Evolutionary conservation across 2,797 vertebrate genomes (phyloP).

Genomic region (Spatula clypeata): DNA sequence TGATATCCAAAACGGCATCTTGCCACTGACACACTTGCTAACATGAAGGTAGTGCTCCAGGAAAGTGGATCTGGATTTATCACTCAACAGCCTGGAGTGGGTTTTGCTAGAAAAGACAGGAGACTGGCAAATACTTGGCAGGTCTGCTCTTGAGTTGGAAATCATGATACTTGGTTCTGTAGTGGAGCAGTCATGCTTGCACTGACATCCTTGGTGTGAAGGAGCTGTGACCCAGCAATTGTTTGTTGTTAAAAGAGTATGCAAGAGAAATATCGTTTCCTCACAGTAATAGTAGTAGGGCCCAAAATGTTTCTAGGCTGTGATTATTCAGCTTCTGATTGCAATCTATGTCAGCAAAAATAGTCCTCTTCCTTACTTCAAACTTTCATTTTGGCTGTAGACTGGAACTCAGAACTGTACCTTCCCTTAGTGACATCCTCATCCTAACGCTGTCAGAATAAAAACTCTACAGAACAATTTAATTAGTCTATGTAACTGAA

Average conservation of each 20-base stretch:
- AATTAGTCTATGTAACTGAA: background rate
- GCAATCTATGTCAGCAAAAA: background rate
- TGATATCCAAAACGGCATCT: background rate
- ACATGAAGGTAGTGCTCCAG: background rate
- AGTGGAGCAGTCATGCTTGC: background rate
- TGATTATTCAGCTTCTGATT: background rate
- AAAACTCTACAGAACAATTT: background rate
- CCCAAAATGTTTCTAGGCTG: background rate
- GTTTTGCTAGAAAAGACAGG: background rate
- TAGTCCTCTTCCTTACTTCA: background rate
- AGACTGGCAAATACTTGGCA: background rate
- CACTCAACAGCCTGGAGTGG: background rate
- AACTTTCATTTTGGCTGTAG: background rate
- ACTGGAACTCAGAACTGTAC: background rate
- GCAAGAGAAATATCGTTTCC: rapidly evolving
- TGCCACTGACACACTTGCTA: background rate
- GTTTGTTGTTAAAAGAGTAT: background rate
- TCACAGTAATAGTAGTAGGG: background rate
- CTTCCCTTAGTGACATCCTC: background rate
- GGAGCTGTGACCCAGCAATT: background rate
- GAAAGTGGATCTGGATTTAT: background rate
- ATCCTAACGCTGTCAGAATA: background rate
- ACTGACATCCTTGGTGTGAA: background rate
- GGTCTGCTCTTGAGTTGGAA: background rate
- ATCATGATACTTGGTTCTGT: background rate